Conservation (phyloP, 2,888 invertebrate genomes). For the Allophyes oxyacanthae region DNA sequence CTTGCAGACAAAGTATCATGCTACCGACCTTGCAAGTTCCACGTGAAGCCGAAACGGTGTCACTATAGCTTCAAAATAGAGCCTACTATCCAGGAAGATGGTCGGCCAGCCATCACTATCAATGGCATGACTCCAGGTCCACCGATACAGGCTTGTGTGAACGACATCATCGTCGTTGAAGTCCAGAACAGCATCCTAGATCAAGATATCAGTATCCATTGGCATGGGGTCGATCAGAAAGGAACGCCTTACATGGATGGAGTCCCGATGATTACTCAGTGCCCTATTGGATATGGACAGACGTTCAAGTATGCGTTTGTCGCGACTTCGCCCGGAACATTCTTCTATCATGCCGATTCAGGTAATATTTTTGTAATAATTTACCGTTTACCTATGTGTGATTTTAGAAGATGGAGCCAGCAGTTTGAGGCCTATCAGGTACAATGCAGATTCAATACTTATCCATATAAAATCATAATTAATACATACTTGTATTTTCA, state of each 20-base stretch:
- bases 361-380: conserved; percentile 72
- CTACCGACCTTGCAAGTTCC: conserved; percentile 85
- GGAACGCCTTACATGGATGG: conserved; percentile 93
- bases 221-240: conserved; percentile 92
- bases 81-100: conserved; percentile 72
- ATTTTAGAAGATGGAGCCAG: no score
- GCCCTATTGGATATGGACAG: conserved; percentile 91
- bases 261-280: conserved; percentile 93
- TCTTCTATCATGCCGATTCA: conserved; percentile 92
- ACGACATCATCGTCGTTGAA: conserved; percentile 93
- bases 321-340: conserved; percentile 91
- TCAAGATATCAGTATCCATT: conserved; percentile 92
- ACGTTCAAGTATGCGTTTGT: conserved; percentile 92
- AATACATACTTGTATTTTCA: no score
- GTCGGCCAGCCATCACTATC: conserved; percentile 71
- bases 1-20: conserved; percentile 79
- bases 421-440: no score
- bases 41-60: conserved; percentile 83
- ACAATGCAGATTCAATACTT: no score
- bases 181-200: conserved; percentile 92
- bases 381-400: no score
- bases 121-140: conserved; percentile 86
- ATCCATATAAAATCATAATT: no score
- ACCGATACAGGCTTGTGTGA: conserved; percentile 91
- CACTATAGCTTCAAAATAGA: conserved; percentile 78